Base-by-base conservation (phyloP, 2,888 invertebrate genomes). In the Julus scandinavius region DNA sequence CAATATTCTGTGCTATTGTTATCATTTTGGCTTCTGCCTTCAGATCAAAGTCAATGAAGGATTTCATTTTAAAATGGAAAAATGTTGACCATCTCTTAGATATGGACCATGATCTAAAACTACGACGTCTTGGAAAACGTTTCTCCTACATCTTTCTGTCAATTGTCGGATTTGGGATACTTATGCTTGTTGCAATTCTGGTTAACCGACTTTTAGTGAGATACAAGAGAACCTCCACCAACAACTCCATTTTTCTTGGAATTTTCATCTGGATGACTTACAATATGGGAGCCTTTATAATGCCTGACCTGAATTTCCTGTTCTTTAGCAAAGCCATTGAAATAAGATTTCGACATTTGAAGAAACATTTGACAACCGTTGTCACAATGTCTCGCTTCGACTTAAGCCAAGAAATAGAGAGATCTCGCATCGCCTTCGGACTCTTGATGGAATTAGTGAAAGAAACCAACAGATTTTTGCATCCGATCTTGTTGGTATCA, bases 231-330 rank as follows among this genome's bases (percentile, higher is more conserved):
- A n/a, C 17, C 7, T 20, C 38, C 11, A n/a, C 80, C 38, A 80
- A 80, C 80, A 80, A 80, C 13, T 84, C 38, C 15, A 29, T 41
- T 4, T 40, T 84, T 3, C 6, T 84, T 11, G 84, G 38, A 29
- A 38, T 84, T 17, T 41, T 84, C 41, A 41, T 84, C 84, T 87
- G 40, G 29, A 49, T 40, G 29, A 87, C 87, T 17, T 87, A 87
- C 29, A 11, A 50, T 15, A 9, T 58, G 9, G 87, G 54, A 7
- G 20, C 58, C 7, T 50, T 54, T 13, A 54, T 58, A 15, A n/a
- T 86, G 86, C 86, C 86, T 2, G 86, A 86, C 20, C 17, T 50
- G 17, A 50, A 49, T 20, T 86, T 86, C 38, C 17, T 50, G 50
- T 20, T 50, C 17, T 11, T 86, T 11, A 50, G 13, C 5, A 86